Base-by-base conservation (phyloP, 2,113 vertebrate species). In the Gymnocephalus cernua region DNA sequence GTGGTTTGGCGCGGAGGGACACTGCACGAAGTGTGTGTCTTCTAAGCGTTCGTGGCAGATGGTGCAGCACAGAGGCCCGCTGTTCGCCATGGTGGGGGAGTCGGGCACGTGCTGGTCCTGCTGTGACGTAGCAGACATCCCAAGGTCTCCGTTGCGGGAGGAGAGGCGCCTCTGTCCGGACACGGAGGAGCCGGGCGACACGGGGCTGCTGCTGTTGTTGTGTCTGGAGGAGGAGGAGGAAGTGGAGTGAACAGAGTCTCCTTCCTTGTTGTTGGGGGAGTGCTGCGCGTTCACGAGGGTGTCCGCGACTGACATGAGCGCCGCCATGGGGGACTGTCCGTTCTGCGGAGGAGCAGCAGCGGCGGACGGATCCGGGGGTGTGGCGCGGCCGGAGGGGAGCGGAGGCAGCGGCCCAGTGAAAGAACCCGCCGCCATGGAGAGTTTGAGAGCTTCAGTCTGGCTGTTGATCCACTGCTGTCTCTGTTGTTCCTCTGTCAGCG, bases 1-100 rank as follows among this genome's bases (percentile, higher is more conserved):
- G 96, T 99, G 97, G 14, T 93, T 95, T 6, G 97, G 95, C 85
- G 97, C 97, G 0, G 98, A 99, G 0, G 98, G 98, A 90, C 97
- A 99, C 96, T 99, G 97, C 83, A 99, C 98, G 80, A 99, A 99
- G 84, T 99, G 98, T n/a, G 98, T 99, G 95, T 99, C 98, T 87
- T 99, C 98, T 63, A 99, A 90, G 19, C 98, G 96, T 91, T 99
- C 97, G 59, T 96, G 97, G 92, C 98, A 99, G 64, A 98, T 95
- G 19, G 97, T 99, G 94, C 98, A 99, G 93, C 97, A 98, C 87
- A 99, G 94, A 0, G 97, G 97, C 38, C 96, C 96, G 68, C 96
- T 96, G 91, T 95, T 94, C 4, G 92, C 92, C 90, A 96, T 93
- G 11, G 97, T 38, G 35, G 35, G 97, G 70, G 97, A 98, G 95